Evolutionary conservation across 2,888 invertebrate species (phyloP).

Genomic region (Leptinotarsa haldemani): DNA sequence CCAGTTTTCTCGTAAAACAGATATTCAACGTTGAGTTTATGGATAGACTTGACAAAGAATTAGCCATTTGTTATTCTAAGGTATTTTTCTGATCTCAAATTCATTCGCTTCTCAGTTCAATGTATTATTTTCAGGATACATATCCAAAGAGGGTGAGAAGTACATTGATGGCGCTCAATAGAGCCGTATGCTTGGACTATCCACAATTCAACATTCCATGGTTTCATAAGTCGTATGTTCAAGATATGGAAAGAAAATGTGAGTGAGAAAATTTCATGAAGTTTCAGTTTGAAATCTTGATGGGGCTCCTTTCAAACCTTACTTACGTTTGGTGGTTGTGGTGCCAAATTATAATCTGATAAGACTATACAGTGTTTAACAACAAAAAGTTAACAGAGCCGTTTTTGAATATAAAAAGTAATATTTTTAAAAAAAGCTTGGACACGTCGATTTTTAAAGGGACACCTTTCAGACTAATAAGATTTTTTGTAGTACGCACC

Average conservation of each 20-base stretch:
- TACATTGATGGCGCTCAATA: conserved; percentile 72
- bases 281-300: too few relatives aligned
- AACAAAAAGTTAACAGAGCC: too few relatives aligned
- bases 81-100: conserved; percentile 53
- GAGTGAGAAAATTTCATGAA: conserved; percentile 40
- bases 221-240: conserved; percentile 74
- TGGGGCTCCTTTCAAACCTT: too few relatives aligned
- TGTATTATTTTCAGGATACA: conserved; percentile 63
- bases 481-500: too few relatives aligned
- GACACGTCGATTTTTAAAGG: too few relatives aligned
- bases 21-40: conserved; percentile 73
- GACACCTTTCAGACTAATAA: too few relatives aligned
- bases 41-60: conserved; percentile 71
- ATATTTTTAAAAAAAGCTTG: too few relatives aligned
- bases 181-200: conserved; percentile 73
- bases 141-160: conserved; percentile 70
- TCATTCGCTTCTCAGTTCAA: too few relatives aligned
- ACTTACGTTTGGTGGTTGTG: too few relatives aligned
- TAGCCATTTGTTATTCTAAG: conserved; percentile 69
- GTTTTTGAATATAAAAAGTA: too few relatives aligned
- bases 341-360: too few relatives aligned
- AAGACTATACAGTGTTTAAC: too few relatives aligned
- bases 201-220: conserved; percentile 74
- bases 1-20: conserved; percentile 67
- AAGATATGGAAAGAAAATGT: conserved; percentile 67